A percentile compares a stretch with the other conserved stretches of the same genome.
Conservation (phyloP, 2,113 vertebrate species). For the Macheiramphus alcinus region DNA sequence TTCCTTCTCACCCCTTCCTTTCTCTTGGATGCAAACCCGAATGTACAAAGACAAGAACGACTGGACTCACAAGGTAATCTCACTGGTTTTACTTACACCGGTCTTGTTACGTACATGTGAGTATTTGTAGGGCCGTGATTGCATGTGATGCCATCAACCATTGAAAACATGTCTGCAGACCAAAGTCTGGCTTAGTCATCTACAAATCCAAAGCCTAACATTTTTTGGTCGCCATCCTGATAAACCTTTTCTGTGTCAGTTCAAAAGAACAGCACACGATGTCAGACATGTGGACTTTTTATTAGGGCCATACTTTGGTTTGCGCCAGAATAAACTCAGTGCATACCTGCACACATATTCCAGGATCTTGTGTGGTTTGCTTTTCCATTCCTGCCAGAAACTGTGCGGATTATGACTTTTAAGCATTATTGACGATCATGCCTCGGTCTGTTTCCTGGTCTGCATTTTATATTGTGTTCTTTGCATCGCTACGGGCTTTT, state of each 20-base stretch:
- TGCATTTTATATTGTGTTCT: neutral
- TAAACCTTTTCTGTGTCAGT: neutral
- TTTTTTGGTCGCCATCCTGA: neutral
- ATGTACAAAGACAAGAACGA: neutral
- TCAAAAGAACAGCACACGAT: neutral
- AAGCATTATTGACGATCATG: neutral
- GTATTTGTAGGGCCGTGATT: neutral
- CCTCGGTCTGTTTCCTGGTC: neutral
- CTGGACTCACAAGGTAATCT: neutral
- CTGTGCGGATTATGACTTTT: neutral
- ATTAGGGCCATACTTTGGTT: neutral
- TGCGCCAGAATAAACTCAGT: neutral
- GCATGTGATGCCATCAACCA: neutral
- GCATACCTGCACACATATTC: neutral
- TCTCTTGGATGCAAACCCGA: neutral
- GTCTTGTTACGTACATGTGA: accelerated
- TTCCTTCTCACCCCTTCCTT: neutral
- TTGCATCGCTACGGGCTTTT: neutral
- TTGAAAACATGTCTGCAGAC: accelerated
- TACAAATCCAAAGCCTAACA: neutral
- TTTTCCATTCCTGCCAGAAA: neutral
- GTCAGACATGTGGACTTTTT: neutral
- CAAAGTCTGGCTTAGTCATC: neutral
- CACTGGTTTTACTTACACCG: neutral
- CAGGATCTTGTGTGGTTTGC: neutral